These are phyloP conservation scores for Bos indicus DNA, from an alignment of 2,113 vertebrate species.

Conservation along the genomic window DNA sequence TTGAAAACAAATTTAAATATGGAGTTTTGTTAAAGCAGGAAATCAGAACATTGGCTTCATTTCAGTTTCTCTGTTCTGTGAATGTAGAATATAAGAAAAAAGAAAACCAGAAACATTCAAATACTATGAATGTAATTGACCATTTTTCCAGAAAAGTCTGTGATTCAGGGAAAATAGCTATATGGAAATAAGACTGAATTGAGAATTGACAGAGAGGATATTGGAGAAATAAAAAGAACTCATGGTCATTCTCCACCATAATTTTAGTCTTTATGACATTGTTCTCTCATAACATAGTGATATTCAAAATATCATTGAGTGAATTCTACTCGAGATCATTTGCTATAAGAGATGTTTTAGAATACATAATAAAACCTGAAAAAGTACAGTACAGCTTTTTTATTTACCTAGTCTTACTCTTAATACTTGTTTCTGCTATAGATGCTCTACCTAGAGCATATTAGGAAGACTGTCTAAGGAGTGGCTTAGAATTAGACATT, in stretches of 20 bases:
- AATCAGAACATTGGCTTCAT: background rate
- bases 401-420: background rate
- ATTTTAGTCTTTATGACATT: background rate
- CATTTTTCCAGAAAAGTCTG: background rate
- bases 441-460: background rate
- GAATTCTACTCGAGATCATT: background rate
- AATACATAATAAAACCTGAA: background rate
- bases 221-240: background rate
- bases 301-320: background rate
- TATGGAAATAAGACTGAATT: background rate
- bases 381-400: background rate
- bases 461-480: background rate
- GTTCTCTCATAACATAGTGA: background rate
- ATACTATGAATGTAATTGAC: background rate
- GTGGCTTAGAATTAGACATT: background rate
- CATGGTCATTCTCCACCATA: background rate
- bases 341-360: background rate
- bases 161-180: background rate
- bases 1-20: background rate
- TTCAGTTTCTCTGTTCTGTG: background rate
- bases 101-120: background rate
- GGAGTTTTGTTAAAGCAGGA: conserved; percentile 6
- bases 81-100: background rate
- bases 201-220: background rate
- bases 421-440: background rate